Evolutionary conservation across 2,888 invertebrate genomes (phyloP).

Genomic region (Drosophila kokeensis): DNA sequence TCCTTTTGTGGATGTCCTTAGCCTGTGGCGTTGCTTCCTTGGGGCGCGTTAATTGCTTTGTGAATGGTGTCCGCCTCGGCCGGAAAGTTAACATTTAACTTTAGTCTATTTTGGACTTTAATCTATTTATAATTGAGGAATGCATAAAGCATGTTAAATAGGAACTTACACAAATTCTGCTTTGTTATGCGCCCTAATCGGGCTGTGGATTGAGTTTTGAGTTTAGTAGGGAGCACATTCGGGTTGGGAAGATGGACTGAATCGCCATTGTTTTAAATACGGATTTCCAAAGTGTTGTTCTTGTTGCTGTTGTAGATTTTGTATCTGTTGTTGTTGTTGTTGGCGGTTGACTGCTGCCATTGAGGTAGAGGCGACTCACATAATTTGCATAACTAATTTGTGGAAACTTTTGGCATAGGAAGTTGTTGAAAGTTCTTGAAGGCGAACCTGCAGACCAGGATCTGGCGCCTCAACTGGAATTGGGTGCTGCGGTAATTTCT

Average conservation of each 20-base stretch:
- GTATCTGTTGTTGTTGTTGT: slow-evolving; percentile 14
- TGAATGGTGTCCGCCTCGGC: slow-evolving; percentile 80
- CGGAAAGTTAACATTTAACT: slow-evolving; percentile 79
- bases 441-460: slow-evolving; percentile 47
- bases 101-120: slow-evolving; percentile 80
- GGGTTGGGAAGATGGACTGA: slow-evolving; percentile 35
- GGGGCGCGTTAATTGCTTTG: slow-evolving; percentile 79
- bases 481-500: slow-evolving; percentile 68
- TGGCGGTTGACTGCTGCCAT: slow-evolving; percentile 57
- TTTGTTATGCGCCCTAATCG: slow-evolving; percentile 78
- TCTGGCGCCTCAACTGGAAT: slow-evolving; percentile 23
- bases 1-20: slow-evolving; percentile 10
- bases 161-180: slow-evolving; percentile 79
- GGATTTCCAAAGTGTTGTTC: slow-evolving; percentile 51
- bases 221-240: slow-evolving; percentile 41
- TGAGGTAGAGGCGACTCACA: slow-evolving; percentile 76
- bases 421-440: slow-evolving; percentile 78
- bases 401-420: slow-evolving; percentile 79
- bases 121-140: slow-evolving; percentile 79
- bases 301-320: slow-evolving; percentile 8
- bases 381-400: slow-evolving; percentile 79
- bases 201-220: slow-evolving; percentile 51
- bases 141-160: slow-evolving; percentile 79
- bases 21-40: slow-evolving; percentile 45
- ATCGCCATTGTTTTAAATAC: slow-evolving; percentile 71